Evolutionary conservation across 2,888 invertebrate genomes (phyloP), one percentile per base, ranked within the genome.

Genomic region (Stenoptilia bipunctidactyla): DNA sequence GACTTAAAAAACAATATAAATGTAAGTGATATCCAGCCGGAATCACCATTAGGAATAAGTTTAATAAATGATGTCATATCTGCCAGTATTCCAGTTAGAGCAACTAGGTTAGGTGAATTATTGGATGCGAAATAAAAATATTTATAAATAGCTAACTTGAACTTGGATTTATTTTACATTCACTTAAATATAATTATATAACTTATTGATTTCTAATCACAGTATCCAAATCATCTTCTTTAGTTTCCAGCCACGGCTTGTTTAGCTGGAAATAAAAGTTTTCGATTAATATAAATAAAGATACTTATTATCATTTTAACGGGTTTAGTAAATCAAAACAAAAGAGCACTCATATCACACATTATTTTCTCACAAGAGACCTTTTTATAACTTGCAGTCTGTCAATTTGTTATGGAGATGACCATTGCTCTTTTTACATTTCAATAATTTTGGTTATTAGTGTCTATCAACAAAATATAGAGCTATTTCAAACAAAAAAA

Each of bases 11-110:
- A 53, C 36, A 82, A 90, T 58, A 82, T 91, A 37, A 86, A 90
- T 45, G 52, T 83, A 13, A 70, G 92, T 12, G 85, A 88, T 45
- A 66, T 89, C 40, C 72, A 88, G 48, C 85, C 88, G 34, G 86
- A 73, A 67, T 85, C 87, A 56, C 84, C 88, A 5, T 64, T 93
- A 44, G 93, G 93, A 6, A 75, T 61, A 53, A 86, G 85, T 67
- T 72, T 89, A 53, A 79, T 74, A 36, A 55, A 85, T 37, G 82
- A 87, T 52, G 89, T 93, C 1, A 56, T 57, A 46, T 61, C 74
- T 43, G 84, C 85, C 42, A 65, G 86, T 42, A 82, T 93, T 47
- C 47, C 57, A 48, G 62, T 69, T 1, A 73, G 59, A 63, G 63
- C 62, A 25, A 61, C 66, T 42, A 67, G 67, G 63, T 64, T 72